These are phyloP conservation scores for Heterotilapia buettikoferi DNA, from an alignment of 2,113 vertebrate species.

Conservation along the genomic window DNA sequence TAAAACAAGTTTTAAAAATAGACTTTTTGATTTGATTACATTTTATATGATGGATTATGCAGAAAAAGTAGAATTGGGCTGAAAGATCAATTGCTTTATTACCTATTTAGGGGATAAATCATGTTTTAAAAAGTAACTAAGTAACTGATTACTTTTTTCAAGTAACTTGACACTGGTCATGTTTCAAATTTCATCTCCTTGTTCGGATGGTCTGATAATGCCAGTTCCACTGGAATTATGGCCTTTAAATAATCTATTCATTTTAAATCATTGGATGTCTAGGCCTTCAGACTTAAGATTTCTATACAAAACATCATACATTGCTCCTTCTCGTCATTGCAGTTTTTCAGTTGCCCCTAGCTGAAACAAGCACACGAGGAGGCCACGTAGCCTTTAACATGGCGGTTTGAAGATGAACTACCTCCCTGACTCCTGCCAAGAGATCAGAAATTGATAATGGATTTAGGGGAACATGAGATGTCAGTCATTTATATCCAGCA, in stretches of 20 bases:
- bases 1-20: too few relatives aligned
- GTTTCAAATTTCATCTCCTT: background rate
- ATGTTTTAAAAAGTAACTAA: too few relatives aligned
- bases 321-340: background rate
- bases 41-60: too few relatives aligned
- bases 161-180: too few relatives aligned
- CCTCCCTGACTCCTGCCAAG: background rate
- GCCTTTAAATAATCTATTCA: background rate
- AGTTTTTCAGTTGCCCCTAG: background rate
- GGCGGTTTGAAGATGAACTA: slow-evolving; percentile 28
- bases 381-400: background rate
- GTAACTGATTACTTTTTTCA: too few relatives aligned
- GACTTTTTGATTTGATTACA: too few relatives aligned
- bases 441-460: slow-evolving; percentile 43
- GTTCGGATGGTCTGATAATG: background rate
- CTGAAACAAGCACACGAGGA: slow-evolving; percentile 4
- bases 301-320: background rate
- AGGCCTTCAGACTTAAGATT: background rate
- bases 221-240: background rate
- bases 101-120: too few relatives aligned
- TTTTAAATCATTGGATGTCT: background rate
- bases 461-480: background rate
- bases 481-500: background rate
- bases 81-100: too few relatives aligned
- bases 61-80: too few relatives aligned